These are phyloP conservation scores for Hirudinaria manillensis DNA, from an alignment of 2,888 invertebrate species.

Conservation along the genomic window DNA sequence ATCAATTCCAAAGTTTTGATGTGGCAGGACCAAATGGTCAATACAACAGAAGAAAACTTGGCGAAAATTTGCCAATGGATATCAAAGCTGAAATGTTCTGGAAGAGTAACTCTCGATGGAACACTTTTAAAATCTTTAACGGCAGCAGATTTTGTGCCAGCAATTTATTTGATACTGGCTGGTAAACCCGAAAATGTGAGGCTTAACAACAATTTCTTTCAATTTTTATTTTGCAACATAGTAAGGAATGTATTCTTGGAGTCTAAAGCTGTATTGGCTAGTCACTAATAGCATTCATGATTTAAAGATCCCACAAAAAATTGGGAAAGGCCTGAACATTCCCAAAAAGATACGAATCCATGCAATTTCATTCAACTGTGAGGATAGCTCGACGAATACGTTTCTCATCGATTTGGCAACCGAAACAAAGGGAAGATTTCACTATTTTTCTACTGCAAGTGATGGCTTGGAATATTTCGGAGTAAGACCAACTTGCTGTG, in stretches of 20 bases:
- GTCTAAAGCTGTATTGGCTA: too few species aligned
- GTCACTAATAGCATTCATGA: too few species aligned
- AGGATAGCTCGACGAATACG: constrained; percentile 51
- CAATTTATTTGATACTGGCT: constrained; percentile 51
- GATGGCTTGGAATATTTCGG: background rate
- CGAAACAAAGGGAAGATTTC: constrained; percentile 52
- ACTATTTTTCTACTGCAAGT: constrained; percentile 46
- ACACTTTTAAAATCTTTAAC: too few species aligned
- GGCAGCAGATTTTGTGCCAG: too few species aligned
- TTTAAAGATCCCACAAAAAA: too few species aligned
- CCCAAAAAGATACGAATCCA: constrained; percentile 45
- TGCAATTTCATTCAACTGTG: constrained; percentile 55
- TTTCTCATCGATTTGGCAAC: constrained; percentile 51
- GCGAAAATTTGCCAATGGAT: constrained; percentile 48
- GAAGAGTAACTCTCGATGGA: constrained; percentile 33
- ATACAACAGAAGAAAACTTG: constrained; percentile 50
- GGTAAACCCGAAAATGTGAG: constrained; percentile 54
- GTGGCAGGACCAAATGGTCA: constrained; percentile 52
- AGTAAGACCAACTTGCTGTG: background rate
- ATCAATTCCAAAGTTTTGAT: constrained; percentile 48
- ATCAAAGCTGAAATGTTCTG: constrained; percentile 48
- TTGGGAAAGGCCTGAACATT: too few species aligned
- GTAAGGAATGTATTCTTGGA: too few species aligned
- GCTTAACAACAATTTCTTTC: too few species aligned
- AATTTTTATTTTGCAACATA: too few species aligned